Conservation (phyloP, 1,140 invertebrate species). For the Octopus bimaculoides region DNA sequence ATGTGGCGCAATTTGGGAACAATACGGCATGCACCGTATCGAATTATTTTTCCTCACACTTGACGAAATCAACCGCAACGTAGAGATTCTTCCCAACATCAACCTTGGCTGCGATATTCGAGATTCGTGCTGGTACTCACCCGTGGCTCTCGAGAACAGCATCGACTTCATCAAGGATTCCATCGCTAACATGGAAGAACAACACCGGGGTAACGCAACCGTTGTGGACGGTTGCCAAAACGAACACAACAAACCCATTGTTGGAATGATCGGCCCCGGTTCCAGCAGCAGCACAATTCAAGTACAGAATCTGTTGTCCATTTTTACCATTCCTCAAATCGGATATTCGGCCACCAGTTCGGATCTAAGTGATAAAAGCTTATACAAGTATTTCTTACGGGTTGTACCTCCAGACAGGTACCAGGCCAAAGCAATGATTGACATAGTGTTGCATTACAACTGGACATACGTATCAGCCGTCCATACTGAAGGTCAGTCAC, state of each 20-base stretch:
- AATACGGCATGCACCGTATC: slow-evolving; percentile 77
- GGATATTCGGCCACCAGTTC: slow-evolving; percentile 78
- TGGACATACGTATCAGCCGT: slow-evolving; percentile 85
- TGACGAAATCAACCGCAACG: slow-evolving; percentile 62
- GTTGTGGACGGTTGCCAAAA: slow-evolving; percentile 19
- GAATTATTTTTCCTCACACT: slow-evolving; percentile 68
- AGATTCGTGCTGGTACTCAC: slow-evolving; percentile 79
- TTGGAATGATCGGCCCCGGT: slow-evolving; percentile 72
- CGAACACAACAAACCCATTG: slow-evolving; percentile 57
- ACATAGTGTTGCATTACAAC: slow-evolving; percentile 71
- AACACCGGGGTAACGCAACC: slow-evolving; percentile 16
- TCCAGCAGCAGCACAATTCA: slow-evolving; percentile 69
- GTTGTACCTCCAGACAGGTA: slow-evolving; percentile 80
- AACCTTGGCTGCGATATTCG: slow-evolving; percentile 74
- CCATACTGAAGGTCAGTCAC: slow-evolving; percentile 72
- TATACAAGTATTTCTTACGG: slow-evolving; percentile 76
- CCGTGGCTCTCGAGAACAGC: slow-evolving; percentile 75
- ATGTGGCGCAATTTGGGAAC: slow-evolving; percentile 62
- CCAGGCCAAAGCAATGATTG: slow-evolving; percentile 75
- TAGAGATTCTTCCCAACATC: slow-evolving; percentile 61
- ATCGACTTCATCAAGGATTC: slow-evolving; percentile 73
- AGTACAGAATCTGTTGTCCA: slow-evolving; percentile 79
- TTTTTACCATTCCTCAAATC: slow-evolving; percentile 79
- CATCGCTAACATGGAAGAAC: slow-evolving; percentile 51
- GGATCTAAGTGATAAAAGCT: slow-evolving; percentile 74